Evolutionary conservation across 2,888 invertebrate species (phyloP).

Genomic region (Alsophila aescularia): DNA sequence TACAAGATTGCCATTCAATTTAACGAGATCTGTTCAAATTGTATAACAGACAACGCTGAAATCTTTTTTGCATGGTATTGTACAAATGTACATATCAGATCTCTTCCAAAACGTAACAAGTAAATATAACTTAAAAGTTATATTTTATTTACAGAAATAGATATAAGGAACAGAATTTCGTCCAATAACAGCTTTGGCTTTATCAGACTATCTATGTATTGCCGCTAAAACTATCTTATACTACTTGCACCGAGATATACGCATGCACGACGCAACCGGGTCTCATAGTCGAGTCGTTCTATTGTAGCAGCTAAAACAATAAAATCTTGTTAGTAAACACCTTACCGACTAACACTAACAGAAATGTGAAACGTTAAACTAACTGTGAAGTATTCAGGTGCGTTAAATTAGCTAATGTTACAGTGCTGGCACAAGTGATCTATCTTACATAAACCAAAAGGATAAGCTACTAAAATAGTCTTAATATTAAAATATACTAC

Average conservation of each 20-base stretch:
- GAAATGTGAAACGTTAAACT: not conserved
- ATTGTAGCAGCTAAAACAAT: constrained; percentile 91
- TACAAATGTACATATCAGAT: not conserved
- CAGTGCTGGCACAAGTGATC: not conserved
- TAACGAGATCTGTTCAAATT: not conserved
- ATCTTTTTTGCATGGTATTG: not conserved
- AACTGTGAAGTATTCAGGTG: not conserved
- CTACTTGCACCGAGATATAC: constrained; percentile 55
- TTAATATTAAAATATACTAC: no score
- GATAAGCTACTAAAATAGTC: no score
- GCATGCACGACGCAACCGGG: constrained; percentile 73
- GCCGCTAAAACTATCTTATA: constrained; percentile 55
- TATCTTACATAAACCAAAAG: no score
- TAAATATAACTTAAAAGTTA: not conserved
- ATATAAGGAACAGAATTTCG: constrained; percentile 40
- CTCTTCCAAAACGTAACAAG: not conserved
- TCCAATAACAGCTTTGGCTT: constrained; percentile 47
- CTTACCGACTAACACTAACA: not conserved
- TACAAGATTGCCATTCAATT: not conserved
- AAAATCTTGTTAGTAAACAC: constrained; percentile 56
- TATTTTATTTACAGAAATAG: constrained; percentile 11
- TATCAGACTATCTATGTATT: constrained; percentile 52
- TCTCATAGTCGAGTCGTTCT: constrained; percentile 91
- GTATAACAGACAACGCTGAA: no score
- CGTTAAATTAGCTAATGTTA: not conserved